These are phyloP conservation scores for Cichladusa arquata DNA, from an alignment of 2,113 vertebrate genomes.

Conservation along the genomic window DNA sequence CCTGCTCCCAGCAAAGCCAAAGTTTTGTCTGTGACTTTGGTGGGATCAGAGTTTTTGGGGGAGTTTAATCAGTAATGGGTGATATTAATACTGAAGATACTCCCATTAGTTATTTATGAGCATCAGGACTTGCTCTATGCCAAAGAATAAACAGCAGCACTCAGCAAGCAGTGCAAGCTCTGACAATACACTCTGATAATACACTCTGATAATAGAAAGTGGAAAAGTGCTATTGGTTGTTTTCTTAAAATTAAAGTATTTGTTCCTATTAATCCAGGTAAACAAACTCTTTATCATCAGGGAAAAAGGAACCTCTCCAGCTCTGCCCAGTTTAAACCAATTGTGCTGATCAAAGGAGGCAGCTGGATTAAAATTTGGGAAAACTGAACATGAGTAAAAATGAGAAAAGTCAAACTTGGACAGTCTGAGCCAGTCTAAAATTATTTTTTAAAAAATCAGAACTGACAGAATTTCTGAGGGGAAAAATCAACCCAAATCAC, in stretches of 20 bases:
- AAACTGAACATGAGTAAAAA: not conserved
- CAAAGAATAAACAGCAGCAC: not conserved
- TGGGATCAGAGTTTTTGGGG: not conserved
- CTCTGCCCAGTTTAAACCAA: conserved; percentile 29
- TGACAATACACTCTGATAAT: not conserved
- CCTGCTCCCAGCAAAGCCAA: not conserved
- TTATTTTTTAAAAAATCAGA: not conserved
- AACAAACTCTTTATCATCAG: not conserved
- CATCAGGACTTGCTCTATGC: not conserved
- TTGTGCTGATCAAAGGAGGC: not conserved
- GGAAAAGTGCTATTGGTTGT: not conserved
- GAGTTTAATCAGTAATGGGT: conserved; percentile 1
- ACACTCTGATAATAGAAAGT: not conserved
- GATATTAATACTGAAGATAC: not conserved
- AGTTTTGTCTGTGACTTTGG: not conserved
- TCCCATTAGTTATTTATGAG: not conserved
- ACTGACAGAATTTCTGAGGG: not conserved
- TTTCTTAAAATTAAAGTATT: not conserved
- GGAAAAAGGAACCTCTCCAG: not conserved
- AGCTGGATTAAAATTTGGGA: not conserved
- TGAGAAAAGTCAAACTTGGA: not conserved
- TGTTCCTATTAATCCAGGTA: not conserved
- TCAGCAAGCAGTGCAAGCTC: not conserved
- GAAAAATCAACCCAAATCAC: not conserved
- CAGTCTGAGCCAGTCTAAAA: not conserved